Evolutionary conservation across 2,113 vertebrate genomes (phyloP).

Genomic region (Cnemophilus loriae): DNA sequence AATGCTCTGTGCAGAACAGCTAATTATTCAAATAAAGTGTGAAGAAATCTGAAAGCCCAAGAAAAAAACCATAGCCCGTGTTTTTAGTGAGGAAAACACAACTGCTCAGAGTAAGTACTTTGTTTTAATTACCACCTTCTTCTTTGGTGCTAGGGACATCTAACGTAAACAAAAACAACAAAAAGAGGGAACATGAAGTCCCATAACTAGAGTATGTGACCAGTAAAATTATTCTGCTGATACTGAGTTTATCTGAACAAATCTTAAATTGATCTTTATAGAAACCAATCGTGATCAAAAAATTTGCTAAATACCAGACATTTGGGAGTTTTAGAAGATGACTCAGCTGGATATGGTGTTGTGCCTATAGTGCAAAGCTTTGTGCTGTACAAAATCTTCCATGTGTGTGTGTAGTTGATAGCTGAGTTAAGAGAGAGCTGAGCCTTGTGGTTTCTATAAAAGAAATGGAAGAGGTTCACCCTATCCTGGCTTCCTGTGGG

Average conservation of each 20-base stretch:
- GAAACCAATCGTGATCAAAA: neutral
- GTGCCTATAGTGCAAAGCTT: neutral
- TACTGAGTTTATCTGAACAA: neutral
- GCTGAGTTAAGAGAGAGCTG: neutral
- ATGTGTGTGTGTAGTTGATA: fast-evolving
- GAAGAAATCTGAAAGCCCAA: neutral
- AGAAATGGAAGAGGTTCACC: fast-evolving
- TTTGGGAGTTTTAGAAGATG: neutral
- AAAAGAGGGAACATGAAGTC: neutral
- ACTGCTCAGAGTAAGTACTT: neutral
- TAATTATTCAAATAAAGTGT: neutral
- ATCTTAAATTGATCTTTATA: neutral
- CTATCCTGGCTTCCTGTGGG: neutral
- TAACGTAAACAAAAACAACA: neutral
- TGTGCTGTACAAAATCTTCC: too few species aligned
- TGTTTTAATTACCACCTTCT: neutral
- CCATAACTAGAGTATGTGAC: fast-evolving
- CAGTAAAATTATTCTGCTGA: neutral
- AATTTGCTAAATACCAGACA: too few species aligned
- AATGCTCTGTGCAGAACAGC: neutral
- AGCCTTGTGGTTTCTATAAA: neutral
- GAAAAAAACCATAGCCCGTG: too few species aligned
- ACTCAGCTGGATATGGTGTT: fast-evolving
- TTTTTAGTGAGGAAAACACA: neutral
- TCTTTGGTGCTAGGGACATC: neutral